Base-by-base conservation (phyloP, 2,113 vertebrate genomes). In the Thunnus maccoyii region DNA sequence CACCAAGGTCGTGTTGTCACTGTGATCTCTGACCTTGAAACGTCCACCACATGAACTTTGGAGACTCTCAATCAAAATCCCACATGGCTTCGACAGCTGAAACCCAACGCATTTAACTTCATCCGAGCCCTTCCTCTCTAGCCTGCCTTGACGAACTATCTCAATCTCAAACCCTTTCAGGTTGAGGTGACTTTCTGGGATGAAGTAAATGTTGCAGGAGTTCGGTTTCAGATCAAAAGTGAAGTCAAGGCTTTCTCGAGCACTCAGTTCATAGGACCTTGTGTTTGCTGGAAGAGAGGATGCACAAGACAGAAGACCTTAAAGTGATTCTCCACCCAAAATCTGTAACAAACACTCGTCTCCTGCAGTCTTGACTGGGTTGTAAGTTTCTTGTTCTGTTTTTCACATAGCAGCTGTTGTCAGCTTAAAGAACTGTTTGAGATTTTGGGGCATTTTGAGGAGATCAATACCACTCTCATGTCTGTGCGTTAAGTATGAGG, bases 161-260 rank as follows among this genome's bases (percentile, higher is more conserved):
- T n/a, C 0, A 17, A 2, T n/a, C 50, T 46, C 27, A 3, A 4
- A 2, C 36, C 6, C 22, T 11, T 0, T 3, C 12, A 0, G 0
- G 1, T 18, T 4, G 0, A 7, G 0, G 7, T 8, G 5, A 1
- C 9, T 10, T 0, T 36, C 4, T 65, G 67, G 32, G 14, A 66
- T 22, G 69, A 77, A 89, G 72, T 74, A 70, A 76, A 89, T 70
- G 72, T 85, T 85, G 76, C 85, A 87, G 55, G 30, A 54, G 1
- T 9, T 3, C 0, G 15, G 8, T n/a, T 73, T 16, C 76, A 85
- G 22, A 6, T 52, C 0, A 12, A 11, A 66, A 47, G 0, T 18
- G 9, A 82, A 0, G 0, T 0, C 0, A 17, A 84, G 0, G 1
- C 0, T 0, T 20, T 46, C 0, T 7, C 58, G 67, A 50, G 4